Conservation (phyloP, 2,888 invertebrate genomes). For the Glaucopsyche alexis region DNA sequence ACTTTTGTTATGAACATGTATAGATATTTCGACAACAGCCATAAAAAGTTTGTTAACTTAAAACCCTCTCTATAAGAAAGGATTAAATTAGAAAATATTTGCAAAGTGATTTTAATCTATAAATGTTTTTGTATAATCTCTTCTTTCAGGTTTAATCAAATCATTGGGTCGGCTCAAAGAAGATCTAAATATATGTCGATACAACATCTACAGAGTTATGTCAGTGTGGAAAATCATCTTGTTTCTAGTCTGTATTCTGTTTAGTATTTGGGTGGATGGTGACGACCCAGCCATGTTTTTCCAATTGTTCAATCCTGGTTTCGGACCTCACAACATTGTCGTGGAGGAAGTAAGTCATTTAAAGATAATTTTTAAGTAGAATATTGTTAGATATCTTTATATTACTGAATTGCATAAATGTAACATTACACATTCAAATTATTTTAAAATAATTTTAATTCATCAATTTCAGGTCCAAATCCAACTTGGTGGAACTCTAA, state of each 20-base stretch:
- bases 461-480: slow-evolving; percentile 78
- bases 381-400: too few relatives aligned
- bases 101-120: too few relatives aligned
- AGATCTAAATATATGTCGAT: slow-evolving; percentile 88
- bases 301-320: slow-evolving; percentile 85
- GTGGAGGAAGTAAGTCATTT: slow-evolving; percentile 82
- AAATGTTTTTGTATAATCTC: neutral
- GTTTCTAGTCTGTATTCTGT: slow-evolving; percentile 87
- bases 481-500: slow-evolving; percentile 78
- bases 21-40: neutral
- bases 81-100: too few relatives aligned
- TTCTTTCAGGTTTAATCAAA: slow-evolving; percentile 82
- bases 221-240: slow-evolving; percentile 93
- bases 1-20: slow-evolving; percentile 33
- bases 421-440: neutral
- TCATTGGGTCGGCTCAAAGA: slow-evolving; percentile 88
- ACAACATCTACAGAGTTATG: slow-evolving; percentile 94
- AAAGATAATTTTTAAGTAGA: neutral
- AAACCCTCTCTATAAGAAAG: too few relatives aligned
- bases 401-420: too few relatives aligned
- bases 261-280: slow-evolving; percentile 87
- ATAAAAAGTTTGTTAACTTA: too few relatives aligned
- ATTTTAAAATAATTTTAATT: slow-evolving; percentile 16
- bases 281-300: slow-evolving; percentile 89
- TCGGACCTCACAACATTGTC: slow-evolving; percentile 88